These are phyloP conservation scores for Caenorhabditis briggsae DNA, from an alignment of 1,140 invertebrate species.

Conservation along the genomic window DNA sequence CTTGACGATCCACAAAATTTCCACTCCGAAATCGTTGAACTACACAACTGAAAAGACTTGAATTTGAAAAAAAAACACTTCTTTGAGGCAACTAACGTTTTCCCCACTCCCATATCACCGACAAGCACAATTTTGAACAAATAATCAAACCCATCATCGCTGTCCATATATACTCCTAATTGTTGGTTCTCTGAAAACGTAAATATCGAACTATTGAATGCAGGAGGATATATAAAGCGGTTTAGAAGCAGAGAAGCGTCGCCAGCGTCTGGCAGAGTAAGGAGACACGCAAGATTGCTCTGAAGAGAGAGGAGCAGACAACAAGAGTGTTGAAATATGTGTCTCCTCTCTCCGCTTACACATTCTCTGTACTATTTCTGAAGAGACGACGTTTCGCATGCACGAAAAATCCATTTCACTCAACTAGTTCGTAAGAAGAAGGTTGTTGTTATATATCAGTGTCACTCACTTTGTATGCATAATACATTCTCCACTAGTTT, in stretches of 20 bases:
- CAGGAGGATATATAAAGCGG: slow-evolving; percentile 24
- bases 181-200: background rate
- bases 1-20: slow-evolving; percentile 90
- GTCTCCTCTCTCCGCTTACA: slow-evolving; percentile 9
- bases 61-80: background rate
- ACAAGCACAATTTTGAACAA: slow-evolving; percentile 88
- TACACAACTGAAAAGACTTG: slow-evolving; percentile 82
- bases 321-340: slow-evolving; percentile 36
- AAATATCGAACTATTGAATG: slow-evolving; percentile 55
- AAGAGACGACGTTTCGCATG: slow-evolving; percentile 30
- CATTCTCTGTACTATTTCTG: background rate
- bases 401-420: slow-evolving; percentile 33
- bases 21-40: slow-evolving; percentile 90
- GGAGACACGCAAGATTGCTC: slow-evolving; percentile 15
- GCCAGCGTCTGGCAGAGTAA: slow-evolving; percentile 2
- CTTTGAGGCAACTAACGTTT: slow-evolving; percentile 83
- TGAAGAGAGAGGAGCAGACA: slow-evolving; percentile 15
- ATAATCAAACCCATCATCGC: slow-evolving; percentile 78
- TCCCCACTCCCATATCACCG: slow-evolving; percentile 87
- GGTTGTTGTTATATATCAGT: background rate
- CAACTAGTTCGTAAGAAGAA: slow-evolving; percentile 6
- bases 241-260: slow-evolving; percentile 48
- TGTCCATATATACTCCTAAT: slow-evolving; percentile 66
- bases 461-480: background rate
- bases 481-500: background rate